These are phyloP conservation scores for Cantharis rustica DNA, from an alignment of 2,888 invertebrate species.

Conservation along the genomic window DNA sequence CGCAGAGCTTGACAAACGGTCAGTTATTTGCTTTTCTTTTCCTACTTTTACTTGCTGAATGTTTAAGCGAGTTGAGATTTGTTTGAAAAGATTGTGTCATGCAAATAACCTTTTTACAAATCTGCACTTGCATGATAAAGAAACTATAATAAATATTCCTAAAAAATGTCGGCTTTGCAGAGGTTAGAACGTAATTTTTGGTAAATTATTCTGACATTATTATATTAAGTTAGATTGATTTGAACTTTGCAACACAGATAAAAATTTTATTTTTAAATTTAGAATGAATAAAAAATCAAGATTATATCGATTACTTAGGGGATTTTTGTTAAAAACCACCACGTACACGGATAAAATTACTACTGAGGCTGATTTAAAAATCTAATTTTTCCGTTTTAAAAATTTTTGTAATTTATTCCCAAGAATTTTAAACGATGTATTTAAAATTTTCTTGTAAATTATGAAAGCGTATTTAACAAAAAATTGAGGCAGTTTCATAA, in stretches of 20 bases:
- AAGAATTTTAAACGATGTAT: neutral
- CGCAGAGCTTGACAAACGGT: slow-evolving; percentile 26
- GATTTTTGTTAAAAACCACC: neutral
- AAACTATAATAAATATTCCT: slow-evolving; percentile 19
- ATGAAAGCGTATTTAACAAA: neutral
- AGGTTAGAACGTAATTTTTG: neutral
- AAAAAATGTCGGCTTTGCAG: neutral
- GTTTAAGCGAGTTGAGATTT: slow-evolving; percentile 18
- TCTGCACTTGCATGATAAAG: slow-evolving; percentile 25
- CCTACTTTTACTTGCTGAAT: slow-evolving; percentile 6
- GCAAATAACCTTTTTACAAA: slow-evolving; percentile 27
- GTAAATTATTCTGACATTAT: slow-evolving; percentile 3
- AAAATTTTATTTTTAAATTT: neutral
- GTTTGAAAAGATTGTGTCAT: slow-evolving; percentile 28
- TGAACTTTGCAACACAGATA: neutral
- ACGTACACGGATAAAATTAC: neutral
- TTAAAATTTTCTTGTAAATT: neutral
- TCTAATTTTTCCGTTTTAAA: neutral
- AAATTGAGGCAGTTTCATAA: neutral
- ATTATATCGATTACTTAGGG: neutral
- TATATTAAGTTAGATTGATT: neutral
- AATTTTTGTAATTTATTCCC: neutral
- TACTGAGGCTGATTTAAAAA: neutral
- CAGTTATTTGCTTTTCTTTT: slow-evolving; percentile 27
- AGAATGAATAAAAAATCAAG: neutral